Evolutionary conservation across 2,113 vertebrate genomes (phyloP), one percentile per base, ranked within the genome.

Genomic region (Microcebus murinus): DNA sequence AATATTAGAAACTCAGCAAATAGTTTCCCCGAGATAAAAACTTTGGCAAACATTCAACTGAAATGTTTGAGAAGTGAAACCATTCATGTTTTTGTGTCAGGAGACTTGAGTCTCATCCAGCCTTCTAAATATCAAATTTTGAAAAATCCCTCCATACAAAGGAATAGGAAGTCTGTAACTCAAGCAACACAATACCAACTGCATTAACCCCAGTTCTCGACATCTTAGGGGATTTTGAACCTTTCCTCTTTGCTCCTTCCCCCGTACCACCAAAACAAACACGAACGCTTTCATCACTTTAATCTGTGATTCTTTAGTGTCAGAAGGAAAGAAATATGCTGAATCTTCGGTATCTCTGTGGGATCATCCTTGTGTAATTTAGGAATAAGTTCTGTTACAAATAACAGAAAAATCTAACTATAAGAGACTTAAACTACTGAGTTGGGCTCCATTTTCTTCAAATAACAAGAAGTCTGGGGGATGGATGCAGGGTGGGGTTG

Each of bases 1-100:
- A 98, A 92, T 68, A 96, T 97, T 97, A 97, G 92, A 97, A 88
- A 31, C 34, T 95, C 95, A 96, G 96, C 95, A 98, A 98, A 98
- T 97, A 98, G 95, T 96, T 98, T 96, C 87, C 93, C 96, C 95
- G 88, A 97, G 96, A 98, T 90, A 97, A 98, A 98, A 98, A 97
- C 96, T 97, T 97, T 91, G 90, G 96, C 97, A 98, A 98, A 98
- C 96, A 98, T 97, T 98, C 97, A 97, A 21, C 59, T 96, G 59
- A 82, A 97, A 98, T 97, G 42, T 87, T 97, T 97, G 93, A 97
- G 94, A 97, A 98, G 96, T 93, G 87, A 98, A 98, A 97, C 92
- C 95, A 93, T 97, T 98, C 85, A 96, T 98, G 97, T 95, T 98
- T 98, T 95, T 80, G 83, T 98, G 83, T 96, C 80, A 95, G 92